Evolutionary conservation across 2,797 vertebrate species (phyloP).

Genomic region (Xerus rutilus): DNA sequence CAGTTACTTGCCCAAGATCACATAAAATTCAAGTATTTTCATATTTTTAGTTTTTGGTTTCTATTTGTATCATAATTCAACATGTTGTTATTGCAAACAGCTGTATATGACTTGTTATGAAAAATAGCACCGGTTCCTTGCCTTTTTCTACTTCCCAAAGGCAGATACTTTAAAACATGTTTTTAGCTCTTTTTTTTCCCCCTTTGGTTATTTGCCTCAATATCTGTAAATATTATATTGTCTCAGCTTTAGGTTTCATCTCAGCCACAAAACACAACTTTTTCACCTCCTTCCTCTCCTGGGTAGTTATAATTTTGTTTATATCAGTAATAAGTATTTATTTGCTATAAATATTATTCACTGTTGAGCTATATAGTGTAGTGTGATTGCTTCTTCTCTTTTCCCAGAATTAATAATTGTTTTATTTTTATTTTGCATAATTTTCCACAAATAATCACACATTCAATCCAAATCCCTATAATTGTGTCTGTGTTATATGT

Average conservation of each 20-base stretch:
- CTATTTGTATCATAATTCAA: neutral
- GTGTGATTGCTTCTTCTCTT: conserved; percentile 5
- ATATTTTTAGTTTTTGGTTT: neutral
- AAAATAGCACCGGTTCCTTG: neutral
- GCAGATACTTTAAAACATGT: neutral
- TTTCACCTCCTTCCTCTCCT: neutral
- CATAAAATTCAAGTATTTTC: conserved; percentile 18
- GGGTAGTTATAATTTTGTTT: conserved; percentile 12
- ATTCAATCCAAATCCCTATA: neutral
- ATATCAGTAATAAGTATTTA: conserved; percentile 37
- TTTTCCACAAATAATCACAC: conserved; percentile 42
- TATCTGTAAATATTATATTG: conserved; percentile 6
- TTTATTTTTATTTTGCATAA: conserved; percentile 36
- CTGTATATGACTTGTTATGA: neutral
- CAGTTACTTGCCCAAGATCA: neutral
- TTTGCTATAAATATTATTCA: conserved; percentile 44
- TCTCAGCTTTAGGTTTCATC: neutral
- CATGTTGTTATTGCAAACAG: neutral
- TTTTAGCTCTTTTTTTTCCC: neutral
- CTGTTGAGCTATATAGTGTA: neutral
- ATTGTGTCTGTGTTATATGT: neutral
- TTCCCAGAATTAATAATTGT: conserved; percentile 44
- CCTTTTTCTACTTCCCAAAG: neutral
- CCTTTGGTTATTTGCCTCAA: conserved; percentile 5
- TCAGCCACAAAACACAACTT: conserved; percentile 7